Conservation (phyloP, 2,797 vertebrate species). For the Cygnus olor region DNA sequence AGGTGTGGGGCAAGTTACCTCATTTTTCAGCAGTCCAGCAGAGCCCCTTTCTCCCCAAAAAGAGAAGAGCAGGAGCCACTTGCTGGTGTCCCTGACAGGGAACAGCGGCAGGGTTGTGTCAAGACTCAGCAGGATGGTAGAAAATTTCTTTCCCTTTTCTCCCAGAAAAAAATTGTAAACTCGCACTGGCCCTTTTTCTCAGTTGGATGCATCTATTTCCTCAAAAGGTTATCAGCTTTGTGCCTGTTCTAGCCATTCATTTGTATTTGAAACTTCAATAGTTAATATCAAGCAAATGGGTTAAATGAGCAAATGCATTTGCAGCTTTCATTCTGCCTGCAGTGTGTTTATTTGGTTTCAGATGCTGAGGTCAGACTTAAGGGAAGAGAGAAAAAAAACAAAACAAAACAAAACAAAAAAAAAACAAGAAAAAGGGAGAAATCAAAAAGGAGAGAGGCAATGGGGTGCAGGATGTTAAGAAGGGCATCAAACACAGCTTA, state of each 20-base stretch:
- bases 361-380: conserved; percentile 50
- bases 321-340: conserved; percentile 60
- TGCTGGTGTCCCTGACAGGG: neutral
- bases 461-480: neutral
- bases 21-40: neutral
- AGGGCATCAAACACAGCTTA: conserved; percentile 33
- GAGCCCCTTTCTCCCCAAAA: neutral
- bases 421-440: neutral
- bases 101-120: neutral
- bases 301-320: conserved; percentile 67
- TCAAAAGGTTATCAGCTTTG: conserved; percentile 55
- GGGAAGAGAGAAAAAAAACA: neutral
- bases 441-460: neutral
- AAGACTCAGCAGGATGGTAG: conserved; percentile 54
- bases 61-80: neutral
- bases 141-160: conserved; percentile 52
- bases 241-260: conserved; percentile 41
- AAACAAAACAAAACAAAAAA: neutral
- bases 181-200: conserved; percentile 47
- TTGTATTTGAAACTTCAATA: conserved; percentile 45
- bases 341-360: conserved; percentile 70
- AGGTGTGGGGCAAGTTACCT: neutral
- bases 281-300: conserved; percentile 66
- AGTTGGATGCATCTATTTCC: conserved; percentile 56
- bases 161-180: conserved; percentile 63